Conservation (phyloP, 2,888 invertebrate species). For the Oscheius sp. region DNA sequence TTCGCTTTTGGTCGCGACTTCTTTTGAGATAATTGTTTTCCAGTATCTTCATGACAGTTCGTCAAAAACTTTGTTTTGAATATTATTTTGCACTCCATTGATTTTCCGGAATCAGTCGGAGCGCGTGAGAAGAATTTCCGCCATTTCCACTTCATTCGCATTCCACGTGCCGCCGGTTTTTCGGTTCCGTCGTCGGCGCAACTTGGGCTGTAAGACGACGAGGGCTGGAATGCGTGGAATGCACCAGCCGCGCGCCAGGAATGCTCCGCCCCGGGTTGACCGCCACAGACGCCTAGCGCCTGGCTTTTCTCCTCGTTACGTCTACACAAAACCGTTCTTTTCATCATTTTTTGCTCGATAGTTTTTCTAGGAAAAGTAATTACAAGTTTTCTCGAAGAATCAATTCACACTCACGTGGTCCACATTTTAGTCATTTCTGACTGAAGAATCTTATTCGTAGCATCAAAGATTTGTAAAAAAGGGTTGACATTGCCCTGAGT, state of each 20-base stretch:
- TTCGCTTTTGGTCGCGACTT: background rate
- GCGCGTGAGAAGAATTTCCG: slow-evolving; percentile 12
- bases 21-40: background rate
- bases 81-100: background rate
- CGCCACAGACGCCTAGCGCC: slow-evolving; percentile 4
- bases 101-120: background rate
- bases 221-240: slow-evolving; percentile 31
- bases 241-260: slow-evolving; percentile 17
- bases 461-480: too few relatives aligned
- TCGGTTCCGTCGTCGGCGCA: slow-evolving; percentile 18
- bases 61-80: background rate
- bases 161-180: slow-evolving; percentile 33
- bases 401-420: too few relatives aligned
- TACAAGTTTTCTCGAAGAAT: too few relatives aligned
- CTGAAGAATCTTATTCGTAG: too few relatives aligned
- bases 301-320: slow-evolving; percentile 22
- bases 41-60: background rate
- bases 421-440: too few relatives aligned
- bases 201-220: slow-evolving; percentile 17
- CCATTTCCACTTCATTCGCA: background rate
- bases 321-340: background rate
- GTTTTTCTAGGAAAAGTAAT: too few relatives aligned
- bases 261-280: slow-evolving; percentile 18
- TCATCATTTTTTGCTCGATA: too few relatives aligned
- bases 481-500: too few relatives aligned